These are phyloP conservation scores for Ophiothrix spiculata DNA, from an alignment of 35 echinoderm and acorn worm species.

Conservation along the genomic window DNA sequence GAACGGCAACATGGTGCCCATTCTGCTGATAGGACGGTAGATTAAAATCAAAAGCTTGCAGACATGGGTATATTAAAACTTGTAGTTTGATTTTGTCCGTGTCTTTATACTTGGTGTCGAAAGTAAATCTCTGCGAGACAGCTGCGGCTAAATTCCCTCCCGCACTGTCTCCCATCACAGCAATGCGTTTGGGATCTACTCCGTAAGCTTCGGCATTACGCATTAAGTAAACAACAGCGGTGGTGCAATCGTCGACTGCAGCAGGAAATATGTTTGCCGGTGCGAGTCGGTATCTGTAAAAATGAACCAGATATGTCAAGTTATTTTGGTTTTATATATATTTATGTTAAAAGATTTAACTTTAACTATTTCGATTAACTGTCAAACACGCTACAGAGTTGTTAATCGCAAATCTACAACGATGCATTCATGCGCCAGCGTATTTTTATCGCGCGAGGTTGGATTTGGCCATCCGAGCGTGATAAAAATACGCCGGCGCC, in stretches of 20 bases:
- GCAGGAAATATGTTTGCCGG: conserved; percentile 34
- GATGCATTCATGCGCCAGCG: no score
- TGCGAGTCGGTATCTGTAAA: conserved; percentile 35
- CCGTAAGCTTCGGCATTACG: background rate
- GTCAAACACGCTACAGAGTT: no score
- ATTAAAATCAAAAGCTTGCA: conserved; percentile 57
- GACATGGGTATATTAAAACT: conserved; percentile 34
- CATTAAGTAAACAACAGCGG: conserved; percentile 18
- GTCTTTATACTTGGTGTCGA: conserved; percentile 6
- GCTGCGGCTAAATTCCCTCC: conserved; percentile 50
- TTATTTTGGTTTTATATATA: no score
- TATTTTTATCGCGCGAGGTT: no score
- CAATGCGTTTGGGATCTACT: conserved; percentile 26
- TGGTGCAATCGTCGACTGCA: conserved; percentile 38
- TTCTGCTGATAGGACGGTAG: conserved; percentile 36
- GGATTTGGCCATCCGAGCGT: no score
- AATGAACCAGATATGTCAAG: background rate
- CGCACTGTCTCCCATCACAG: conserved; percentile 49
- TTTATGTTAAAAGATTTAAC: background rate
- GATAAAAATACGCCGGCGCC: no score
- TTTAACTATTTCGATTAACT: background rate
- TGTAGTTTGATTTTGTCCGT: conserved; percentile 32
- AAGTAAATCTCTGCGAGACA: conserved; percentile 30
- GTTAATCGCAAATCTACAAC: no score
- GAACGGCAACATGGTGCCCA: background rate